Conservation (phyloP, 2,797 vertebrate species). For the Ambastaia sidthimunki region DNA sequence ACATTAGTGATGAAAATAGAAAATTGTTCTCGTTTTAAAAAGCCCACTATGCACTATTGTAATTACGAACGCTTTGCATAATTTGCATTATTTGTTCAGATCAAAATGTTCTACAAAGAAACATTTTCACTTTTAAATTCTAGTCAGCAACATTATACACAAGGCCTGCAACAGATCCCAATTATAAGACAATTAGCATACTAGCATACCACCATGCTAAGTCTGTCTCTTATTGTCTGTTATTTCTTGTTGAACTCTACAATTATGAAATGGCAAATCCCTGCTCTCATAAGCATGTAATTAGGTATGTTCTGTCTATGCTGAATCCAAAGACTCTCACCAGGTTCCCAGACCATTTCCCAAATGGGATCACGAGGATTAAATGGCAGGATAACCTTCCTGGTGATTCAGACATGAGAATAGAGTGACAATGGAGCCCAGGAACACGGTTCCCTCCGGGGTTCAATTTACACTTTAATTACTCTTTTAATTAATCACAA, state of each 20-base stretch:
- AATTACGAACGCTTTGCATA: not conserved
- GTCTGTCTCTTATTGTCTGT: not conserved
- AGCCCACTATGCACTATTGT: not conserved
- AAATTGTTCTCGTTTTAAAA: not conserved
- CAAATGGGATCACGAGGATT: slow-evolving; percentile 30
- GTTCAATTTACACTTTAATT: slow-evolving; percentile 47
- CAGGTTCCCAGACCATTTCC: slow-evolving; percentile 17
- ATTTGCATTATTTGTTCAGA: not conserved
- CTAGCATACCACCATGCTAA: not conserved
- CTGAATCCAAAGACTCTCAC: slow-evolving; percentile 18
- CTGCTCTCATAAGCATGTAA: slow-evolving; percentile 26
- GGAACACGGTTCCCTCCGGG: slow-evolving; percentile 19
- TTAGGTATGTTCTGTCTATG: slow-evolving; percentile 16
- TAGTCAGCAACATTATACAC: not conserved
- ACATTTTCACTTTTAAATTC: not conserved
- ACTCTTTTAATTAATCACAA: slow-evolving; percentile 49
- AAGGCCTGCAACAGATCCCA: not conserved
- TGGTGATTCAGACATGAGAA: slow-evolving; percentile 10
- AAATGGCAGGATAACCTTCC: slow-evolving; percentile 24
- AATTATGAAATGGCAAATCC: slow-evolving; percentile 24
- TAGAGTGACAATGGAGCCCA: slow-evolving; percentile 22
- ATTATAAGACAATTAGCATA: not conserved
- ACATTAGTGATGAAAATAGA: slow-evolving; percentile 3
- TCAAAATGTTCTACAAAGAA: not conserved
- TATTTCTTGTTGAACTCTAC: not conserved